Evolutionary conservation across 2,888 invertebrate species (phyloP).

Genomic region (Catocala fraxini): DNA sequence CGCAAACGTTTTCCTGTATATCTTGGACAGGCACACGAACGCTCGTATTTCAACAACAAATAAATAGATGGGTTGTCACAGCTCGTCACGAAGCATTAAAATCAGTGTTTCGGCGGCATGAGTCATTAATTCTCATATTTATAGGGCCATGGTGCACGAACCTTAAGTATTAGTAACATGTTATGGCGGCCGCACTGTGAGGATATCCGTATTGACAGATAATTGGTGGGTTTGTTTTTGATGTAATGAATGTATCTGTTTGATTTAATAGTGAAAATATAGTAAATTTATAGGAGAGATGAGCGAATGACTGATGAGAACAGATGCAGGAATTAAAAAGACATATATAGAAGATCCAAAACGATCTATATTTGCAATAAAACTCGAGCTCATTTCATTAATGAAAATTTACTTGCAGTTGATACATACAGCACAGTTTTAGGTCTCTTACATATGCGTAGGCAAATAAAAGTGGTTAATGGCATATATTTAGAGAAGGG

Average conservation of each 20-base stretch:
- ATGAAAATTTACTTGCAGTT: no score
- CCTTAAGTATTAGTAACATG: slow-evolving; percentile 51
- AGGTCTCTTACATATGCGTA: no score
- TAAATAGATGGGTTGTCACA: slow-evolving; percentile 68
- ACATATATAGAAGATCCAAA: no score
- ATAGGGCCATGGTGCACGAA: slow-evolving; percentile 74
- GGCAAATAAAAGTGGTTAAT: no score
- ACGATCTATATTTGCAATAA: no score
- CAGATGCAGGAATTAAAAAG: no score
- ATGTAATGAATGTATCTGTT: slow-evolving; percentile 13
- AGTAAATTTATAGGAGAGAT: not conserved
- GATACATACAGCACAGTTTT: no score
- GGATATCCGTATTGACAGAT: slow-evolving; percentile 34
- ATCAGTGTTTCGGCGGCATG: slow-evolving; percentile 80
- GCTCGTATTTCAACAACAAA: slow-evolving; percentile 58
- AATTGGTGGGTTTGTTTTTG: slow-evolving; percentile 26
- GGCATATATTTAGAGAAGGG: no score
- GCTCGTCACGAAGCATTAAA: slow-evolving; percentile 81
- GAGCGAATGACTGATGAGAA: not conserved
- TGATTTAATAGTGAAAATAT: not conserved
- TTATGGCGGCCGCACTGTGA: slow-evolving; percentile 27
- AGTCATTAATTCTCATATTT: slow-evolving; percentile 81
- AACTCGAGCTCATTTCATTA: no score
- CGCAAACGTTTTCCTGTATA: slow-evolving; percentile 31
- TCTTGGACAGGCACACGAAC: slow-evolving; percentile 49